Evolutionary conservation across 2,797 vertebrate species (phyloP), one percentile per base, ranked within the genome.

Genomic region (Lutjanus argentimaculatus): DNA sequence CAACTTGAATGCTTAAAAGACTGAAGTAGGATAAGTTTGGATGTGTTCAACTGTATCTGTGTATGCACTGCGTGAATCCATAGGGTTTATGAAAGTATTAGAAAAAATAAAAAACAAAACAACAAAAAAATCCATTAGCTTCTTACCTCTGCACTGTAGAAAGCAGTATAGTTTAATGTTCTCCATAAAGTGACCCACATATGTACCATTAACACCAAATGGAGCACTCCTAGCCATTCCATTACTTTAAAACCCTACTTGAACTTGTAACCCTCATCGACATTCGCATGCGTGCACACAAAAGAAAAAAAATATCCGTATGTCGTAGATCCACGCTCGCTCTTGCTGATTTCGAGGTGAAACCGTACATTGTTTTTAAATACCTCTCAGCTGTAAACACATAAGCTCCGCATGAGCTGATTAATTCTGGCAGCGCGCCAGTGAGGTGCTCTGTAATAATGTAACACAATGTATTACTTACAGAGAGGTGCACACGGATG

Each of bases 351-450:
- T 78, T 86, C 69, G 45, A 75, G 74, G 67, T 69, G 55, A 85
- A 88, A 87, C 59, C 12, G 65, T 69, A 19, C 62, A 66, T 76
- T 77, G 57, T 77, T 85, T 90, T 83, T 80, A 80, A 87, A 88
- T 83, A 82, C 78, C 68, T 77, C 79, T 90, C 66, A 77, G 84
- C 84, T 80, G 77, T 83, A 83, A 85, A 90, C 81, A 80, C 82
- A 67, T 68, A 74, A 65, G 65, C 81, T 64, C 71, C 2, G 17
- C 72, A 43, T 66, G 78, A 82, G 80, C 81, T 88, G 79, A 90
- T 89, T 89, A 73, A 74, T 76, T 80, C 56, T 89, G 91, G 86
- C 87, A 56, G 62, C 9, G 45, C 53, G 72, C 75, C 88, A 85
- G 72, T 0, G 19, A 82, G 79, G 67, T 21, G 75, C 19, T 66